Evolutionary conservation across 2,797 vertebrate species (phyloP).

Genomic region (Channa striata): DNA sequence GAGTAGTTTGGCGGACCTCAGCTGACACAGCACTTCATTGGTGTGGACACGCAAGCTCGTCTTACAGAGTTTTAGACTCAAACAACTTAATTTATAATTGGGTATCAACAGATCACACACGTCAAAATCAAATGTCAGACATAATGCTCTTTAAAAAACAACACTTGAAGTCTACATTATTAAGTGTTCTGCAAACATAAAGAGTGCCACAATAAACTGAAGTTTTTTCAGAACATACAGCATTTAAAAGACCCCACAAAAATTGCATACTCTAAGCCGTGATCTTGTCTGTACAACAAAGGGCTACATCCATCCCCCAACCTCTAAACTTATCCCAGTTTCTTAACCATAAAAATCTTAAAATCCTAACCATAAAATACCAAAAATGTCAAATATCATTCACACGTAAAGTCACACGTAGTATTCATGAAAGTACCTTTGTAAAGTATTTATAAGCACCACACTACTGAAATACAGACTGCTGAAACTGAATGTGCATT

Average conservation of each 20-base stretch:
- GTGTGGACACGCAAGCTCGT: constrained; percentile 63
- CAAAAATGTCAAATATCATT: too few relatives aligned
- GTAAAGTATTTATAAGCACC: background rate
- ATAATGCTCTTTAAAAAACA: constrained; percentile 36
- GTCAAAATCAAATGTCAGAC: constrained; percentile 45
- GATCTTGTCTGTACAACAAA: constrained; percentile 25
- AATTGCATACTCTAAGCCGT: constrained; percentile 32
- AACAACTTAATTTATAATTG: constrained; percentile 38
- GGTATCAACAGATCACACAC: constrained; percentile 47
- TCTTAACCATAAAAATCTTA: constrained; percentile 6
- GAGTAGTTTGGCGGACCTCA: constrained; percentile 60
- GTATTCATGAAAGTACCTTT: too few relatives aligned
- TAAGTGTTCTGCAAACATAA: constrained; percentile 38
- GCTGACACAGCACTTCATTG: constrained; percentile 69
- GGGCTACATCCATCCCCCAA: constrained; percentile 7
- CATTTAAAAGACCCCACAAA: constrained; percentile 59
- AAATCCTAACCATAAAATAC: background rate
- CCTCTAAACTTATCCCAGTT: constrained; percentile 9
- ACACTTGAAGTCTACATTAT: constrained; percentile 35
- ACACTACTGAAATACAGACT: background rate
- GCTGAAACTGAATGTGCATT: background rate
- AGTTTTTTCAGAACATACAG: constrained; percentile 38
- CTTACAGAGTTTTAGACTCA: constrained; percentile 43
- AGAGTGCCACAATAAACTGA: constrained; percentile 34
- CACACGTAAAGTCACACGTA: background rate